phyloP scores from a whole-genome alignment of 1,140 invertebrate genomes.

The Callitettix versicolor region DNA sequence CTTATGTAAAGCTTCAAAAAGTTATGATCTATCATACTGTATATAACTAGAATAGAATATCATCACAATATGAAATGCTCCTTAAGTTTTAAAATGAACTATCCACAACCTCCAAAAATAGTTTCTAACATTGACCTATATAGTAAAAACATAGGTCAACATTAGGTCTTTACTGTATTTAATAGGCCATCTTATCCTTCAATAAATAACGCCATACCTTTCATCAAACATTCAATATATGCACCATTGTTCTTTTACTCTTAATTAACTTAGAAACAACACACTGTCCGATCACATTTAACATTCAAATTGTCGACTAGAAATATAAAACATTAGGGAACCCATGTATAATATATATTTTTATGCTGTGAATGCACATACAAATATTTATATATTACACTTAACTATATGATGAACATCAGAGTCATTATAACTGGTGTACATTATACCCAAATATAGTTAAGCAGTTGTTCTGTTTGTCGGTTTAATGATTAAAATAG shows the following conservation, averaged over 20 bases:
- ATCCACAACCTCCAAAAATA: conserved; percentile 17
- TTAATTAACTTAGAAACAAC: not conserved
- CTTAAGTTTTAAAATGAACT: conserved; percentile 4
- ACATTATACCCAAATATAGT: no score
- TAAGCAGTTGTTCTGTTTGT: no score
- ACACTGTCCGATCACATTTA: conserved; percentile 3
- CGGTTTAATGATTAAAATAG: no score
- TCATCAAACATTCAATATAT: conserved; percentile 6
- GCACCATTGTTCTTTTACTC: conserved; percentile 2
- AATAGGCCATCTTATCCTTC: conserved; percentile 11
- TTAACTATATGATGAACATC: no score
- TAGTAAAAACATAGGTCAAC: not conserved
- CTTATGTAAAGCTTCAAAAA: conserved; percentile 19
- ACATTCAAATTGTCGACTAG: not conserved
- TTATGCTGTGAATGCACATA: no score
- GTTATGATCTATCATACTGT: conserved; percentile 11
- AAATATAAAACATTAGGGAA: no score
- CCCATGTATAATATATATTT: no score
- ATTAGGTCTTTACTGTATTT: no score
- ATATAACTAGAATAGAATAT: conserved; percentile 15
- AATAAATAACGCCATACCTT: conserved; percentile 2
- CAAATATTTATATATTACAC: no score
- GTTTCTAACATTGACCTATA: conserved; percentile 6
- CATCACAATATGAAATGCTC: conserved; percentile 15
- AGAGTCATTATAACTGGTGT: no score